Evolutionary conservation across 2,113 vertebrate species (phyloP).

Genomic region (Gorsachius goisagi): DNA sequence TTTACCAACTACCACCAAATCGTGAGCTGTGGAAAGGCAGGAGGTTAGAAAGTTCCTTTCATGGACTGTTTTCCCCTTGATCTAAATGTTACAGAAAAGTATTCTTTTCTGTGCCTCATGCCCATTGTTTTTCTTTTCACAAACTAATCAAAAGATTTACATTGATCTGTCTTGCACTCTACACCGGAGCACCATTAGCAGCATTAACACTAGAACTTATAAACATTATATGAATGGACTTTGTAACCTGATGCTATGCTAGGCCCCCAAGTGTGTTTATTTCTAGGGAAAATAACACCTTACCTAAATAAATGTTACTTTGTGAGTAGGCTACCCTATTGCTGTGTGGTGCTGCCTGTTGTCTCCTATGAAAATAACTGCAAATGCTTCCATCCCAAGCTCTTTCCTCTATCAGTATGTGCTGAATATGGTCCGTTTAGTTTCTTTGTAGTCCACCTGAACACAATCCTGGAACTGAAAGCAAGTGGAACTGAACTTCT

Average conservation of each 20-base stretch:
- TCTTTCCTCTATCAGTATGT: neutral
- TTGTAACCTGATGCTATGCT: constrained; percentile 44
- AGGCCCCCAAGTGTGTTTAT: constrained; percentile 37
- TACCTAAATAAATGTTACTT: constrained; percentile 40
- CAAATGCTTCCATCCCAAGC: neutral
- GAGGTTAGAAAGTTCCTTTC: neutral
- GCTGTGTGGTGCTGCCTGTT: neutral
- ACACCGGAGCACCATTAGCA: neutral
- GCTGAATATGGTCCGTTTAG: neutral
- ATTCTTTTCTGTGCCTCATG: neutral
- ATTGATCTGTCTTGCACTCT: neutral
- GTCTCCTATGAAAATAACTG: neutral
- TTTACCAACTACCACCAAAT: neutral
- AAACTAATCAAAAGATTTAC: constrained; percentile 10
- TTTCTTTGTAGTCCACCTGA: neutral
- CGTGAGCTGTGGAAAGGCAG: neutral
- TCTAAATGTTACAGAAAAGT: neutral
- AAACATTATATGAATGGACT: constrained; percentile 13
- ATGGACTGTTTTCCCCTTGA: neutral
- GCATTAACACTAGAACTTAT: constrained; percentile 30
- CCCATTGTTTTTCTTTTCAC: neutral
- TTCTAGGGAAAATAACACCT: constrained; percentile 49
- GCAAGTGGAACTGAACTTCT: neutral
- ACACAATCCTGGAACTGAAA: neutral
- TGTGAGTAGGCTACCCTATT: neutral